These are phyloP conservation scores for Cylindroiulus punctatus DNA, from an alignment of 2,888 invertebrate genomes.

Conservation along the genomic window DNA sequence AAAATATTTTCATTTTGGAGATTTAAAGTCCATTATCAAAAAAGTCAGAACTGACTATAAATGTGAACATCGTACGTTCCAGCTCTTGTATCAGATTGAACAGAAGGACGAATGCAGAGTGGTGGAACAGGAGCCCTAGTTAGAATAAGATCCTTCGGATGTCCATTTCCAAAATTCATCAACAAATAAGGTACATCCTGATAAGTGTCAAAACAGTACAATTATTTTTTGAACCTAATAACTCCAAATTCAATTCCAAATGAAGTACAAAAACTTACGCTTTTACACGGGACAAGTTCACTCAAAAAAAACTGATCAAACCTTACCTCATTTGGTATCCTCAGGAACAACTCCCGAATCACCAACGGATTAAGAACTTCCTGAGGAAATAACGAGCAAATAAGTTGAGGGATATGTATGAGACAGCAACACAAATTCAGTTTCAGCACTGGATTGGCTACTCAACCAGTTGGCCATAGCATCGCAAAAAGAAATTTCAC, in stretches of 20 bases:
- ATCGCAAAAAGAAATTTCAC: too few species aligned
- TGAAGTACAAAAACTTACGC: too few species aligned
- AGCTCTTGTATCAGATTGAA: constrained; percentile 91
- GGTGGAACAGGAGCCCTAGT: constrained; percentile 95
- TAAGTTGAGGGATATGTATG: too few species aligned
- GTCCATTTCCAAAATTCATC: constrained; percentile 70
- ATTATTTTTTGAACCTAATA: too few species aligned
- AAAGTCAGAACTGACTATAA: too few species aligned
- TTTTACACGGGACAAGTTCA: too few species aligned
- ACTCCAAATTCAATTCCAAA: too few species aligned
- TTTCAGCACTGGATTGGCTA: too few species aligned
- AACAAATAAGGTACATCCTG: constrained; percentile 74
- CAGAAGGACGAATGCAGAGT: constrained; percentile 95
- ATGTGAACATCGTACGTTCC: constrained; percentile 74
- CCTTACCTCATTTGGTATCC: constrained; percentile 67
- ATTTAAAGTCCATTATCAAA: not conserved
- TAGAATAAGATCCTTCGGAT: constrained; percentile 89
- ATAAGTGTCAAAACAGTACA: constrained; percentile 34
- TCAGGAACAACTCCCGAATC: constrained; percentile 65
- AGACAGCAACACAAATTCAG: too few species aligned
- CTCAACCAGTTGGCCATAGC: too few species aligned
- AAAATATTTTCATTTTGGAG: constrained; percentile 15
- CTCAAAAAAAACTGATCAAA: too few species aligned
- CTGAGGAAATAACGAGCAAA: constrained; percentile 46
- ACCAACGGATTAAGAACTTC: constrained; percentile 66